Conservation (phyloP, 2,797 vertebrate genomes). For the Epinephelus malabaricus region DNA sequence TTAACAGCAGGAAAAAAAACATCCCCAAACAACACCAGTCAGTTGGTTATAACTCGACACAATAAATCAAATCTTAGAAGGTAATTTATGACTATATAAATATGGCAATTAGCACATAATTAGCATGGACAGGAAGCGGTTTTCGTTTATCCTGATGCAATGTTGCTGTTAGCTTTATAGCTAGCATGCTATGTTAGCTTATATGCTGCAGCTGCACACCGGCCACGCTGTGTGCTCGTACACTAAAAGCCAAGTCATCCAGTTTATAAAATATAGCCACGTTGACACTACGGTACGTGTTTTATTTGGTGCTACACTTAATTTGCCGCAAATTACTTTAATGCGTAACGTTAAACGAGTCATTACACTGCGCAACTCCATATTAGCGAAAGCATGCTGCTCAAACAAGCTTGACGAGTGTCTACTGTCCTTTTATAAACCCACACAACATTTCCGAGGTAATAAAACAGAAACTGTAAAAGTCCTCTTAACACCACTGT, state of each 20-base stretch:
- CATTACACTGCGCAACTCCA: slow-evolving; percentile 1
- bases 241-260: not conserved
- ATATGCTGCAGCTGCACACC: slow-evolving; percentile 16
- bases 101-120: accelerated
- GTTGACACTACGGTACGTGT: accelerated
- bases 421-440: not conserved
- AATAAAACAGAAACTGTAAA: not conserved
- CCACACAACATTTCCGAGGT: not conserved
- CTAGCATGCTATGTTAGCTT: slow-evolving; percentile 65
- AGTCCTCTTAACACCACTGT: accelerated
- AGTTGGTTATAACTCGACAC: too few relatives aligned
- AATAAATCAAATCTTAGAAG: not conserved
- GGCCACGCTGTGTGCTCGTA: not conserved
- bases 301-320: not conserved
- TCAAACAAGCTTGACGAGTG: not conserved
- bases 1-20: not conserved
- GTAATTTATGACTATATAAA: not conserved
- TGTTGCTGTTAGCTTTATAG: slow-evolving; percentile 38
- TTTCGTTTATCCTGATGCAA: not conserved
- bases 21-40: not conserved
- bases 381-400: slow-evolving; percentile 9
- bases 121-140: not conserved
- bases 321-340: not conserved
- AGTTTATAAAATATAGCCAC: accelerated
- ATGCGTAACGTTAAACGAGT: not conserved